phyloP scores from a whole-genome alignment of 2,113 vertebrate genomes.

The Uria aalge region DNA sequence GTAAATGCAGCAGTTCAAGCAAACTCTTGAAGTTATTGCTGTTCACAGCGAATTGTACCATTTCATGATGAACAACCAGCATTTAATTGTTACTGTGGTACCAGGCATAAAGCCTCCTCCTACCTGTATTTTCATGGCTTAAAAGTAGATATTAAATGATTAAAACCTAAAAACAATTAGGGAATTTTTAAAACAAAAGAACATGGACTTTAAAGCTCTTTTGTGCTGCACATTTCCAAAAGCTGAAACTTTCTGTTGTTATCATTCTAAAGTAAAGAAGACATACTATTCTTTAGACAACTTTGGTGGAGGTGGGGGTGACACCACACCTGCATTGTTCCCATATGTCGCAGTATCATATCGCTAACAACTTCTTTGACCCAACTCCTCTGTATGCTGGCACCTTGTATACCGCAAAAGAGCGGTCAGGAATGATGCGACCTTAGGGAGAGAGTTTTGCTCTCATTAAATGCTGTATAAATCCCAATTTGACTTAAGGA shows the following conservation, averaged over 20 bases:
- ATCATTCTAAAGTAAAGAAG: not conserved
- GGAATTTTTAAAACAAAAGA: not conserved
- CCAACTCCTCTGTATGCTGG: not conserved
- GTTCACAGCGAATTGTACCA: not conserved
- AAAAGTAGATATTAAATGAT: not conserved
- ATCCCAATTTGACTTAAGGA: not conserved
- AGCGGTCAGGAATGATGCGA: not conserved
- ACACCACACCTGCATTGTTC: rapidly evolving
- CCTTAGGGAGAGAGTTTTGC: not conserved
- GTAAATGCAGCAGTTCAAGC: not conserved
- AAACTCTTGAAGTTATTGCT: not conserved
- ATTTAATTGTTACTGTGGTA: not conserved
- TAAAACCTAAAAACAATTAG: not conserved
- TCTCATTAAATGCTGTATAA: not conserved
- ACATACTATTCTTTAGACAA: not conserved
- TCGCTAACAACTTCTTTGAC: rapidly evolving
- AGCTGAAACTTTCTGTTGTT: not conserved
- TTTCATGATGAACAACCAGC: not conserved
- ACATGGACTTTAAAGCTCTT: not conserved
- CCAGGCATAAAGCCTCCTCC: not conserved
- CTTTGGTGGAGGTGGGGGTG: rapidly evolving
- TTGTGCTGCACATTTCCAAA: not conserved
- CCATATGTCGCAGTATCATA: rapidly evolving
- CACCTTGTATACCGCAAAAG: not conserved
- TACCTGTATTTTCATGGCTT: not conserved